These are phyloP conservation scores for Coracopsis vasa DNA, from an alignment of 2,113 vertebrate genomes.

Conservation along the genomic window DNA sequence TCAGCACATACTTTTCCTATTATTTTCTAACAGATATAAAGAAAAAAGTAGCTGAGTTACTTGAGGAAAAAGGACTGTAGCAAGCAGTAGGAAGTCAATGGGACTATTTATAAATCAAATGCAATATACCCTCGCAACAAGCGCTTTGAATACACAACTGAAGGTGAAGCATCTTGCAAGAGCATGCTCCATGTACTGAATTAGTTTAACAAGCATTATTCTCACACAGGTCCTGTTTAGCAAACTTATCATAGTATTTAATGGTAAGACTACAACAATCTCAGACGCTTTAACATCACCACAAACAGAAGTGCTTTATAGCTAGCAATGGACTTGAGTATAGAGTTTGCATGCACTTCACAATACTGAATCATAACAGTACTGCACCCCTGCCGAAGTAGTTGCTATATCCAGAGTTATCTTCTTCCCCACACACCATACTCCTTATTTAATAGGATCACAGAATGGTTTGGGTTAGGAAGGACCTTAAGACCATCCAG, in stretches of 20 bases:
- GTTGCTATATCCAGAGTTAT: background rate
- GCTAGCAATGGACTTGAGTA: background rate
- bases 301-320: background rate
- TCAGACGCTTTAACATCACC: background rate
- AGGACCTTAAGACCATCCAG: background rate
- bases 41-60: background rate
- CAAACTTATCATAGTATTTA: background rate
- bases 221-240: background rate
- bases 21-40: background rate
- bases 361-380: background rate
- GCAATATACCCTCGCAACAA: background rate
- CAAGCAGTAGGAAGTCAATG: background rate
- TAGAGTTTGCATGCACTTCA: background rate
- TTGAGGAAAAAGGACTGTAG: background rate
- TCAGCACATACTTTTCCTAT: background rate
- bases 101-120: background rate
- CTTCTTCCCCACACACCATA: background rate
- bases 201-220: background rate
- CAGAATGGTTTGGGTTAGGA: background rate
- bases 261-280: background rate
- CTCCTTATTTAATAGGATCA: background rate
- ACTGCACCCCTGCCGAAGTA: background rate
- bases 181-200: background rate
- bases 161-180: background rate
- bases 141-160: background rate